A percentile compares a stretch with the other conserved stretches of the same genome.
These are phyloP conservation scores for Ornithoptera alexandrae DNA, from an alignment of 2,888 invertebrate genomes.

Conservation along the genomic window DNA sequence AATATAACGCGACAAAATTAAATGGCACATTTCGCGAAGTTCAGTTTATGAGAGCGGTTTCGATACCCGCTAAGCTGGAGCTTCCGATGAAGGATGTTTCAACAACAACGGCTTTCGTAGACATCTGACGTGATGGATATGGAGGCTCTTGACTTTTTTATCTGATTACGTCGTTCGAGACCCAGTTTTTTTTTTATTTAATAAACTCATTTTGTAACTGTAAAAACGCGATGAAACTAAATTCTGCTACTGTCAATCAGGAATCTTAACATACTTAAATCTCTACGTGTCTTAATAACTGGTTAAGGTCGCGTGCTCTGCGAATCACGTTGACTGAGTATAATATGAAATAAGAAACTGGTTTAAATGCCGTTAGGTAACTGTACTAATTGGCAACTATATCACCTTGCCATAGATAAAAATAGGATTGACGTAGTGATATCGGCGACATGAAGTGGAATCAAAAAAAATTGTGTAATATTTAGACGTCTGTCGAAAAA, in stretches of 20 bases:
- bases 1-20: neutral
- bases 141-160: too few relatives aligned
- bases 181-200: neutral
- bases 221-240: conserved; percentile 4
- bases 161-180: neutral
- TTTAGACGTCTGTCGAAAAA: neutral
- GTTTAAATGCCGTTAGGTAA: conserved; percentile 28
- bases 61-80: too few relatives aligned
- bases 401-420: conserved; percentile 17
- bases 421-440: conserved; percentile 22
- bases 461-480: conserved; percentile 13
- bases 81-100: too few relatives aligned
- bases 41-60: too few relatives aligned
- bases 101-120: too few relatives aligned
- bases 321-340: conserved; percentile 6
- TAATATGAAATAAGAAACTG: conserved; percentile 29
- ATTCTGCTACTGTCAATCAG: conserved; percentile 1
- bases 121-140: too few relatives aligned
- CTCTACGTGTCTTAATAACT: conserved; percentile 7
- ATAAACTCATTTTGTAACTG: neutral
- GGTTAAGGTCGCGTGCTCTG: conserved; percentile 17
- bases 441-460: conserved; percentile 1
- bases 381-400: conserved; percentile 22
- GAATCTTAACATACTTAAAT: conserved; percentile 17
- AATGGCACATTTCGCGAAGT: neutral